These are phyloP conservation scores for Prolemur simus DNA, from an alignment of 2,113 vertebrate genomes.

Conservation along the genomic window DNA sequence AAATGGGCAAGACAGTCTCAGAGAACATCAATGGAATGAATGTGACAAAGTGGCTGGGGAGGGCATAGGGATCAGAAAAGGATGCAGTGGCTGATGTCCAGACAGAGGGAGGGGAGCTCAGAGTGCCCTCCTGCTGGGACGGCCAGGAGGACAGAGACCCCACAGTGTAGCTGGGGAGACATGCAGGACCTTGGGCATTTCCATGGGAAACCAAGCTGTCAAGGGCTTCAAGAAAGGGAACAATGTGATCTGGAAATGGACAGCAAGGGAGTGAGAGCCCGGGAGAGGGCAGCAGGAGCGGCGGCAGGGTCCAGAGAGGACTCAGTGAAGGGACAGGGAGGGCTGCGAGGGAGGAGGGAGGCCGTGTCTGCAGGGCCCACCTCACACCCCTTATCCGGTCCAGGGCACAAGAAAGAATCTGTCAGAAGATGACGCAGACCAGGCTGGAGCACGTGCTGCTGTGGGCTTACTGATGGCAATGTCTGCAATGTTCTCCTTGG, in stretches of 20 bases:
- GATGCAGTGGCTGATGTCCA: not conserved
- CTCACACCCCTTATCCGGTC: not conserved
- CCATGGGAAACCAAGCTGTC: not conserved
- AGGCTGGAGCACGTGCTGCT: not conserved
- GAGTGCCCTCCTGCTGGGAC: not conserved
- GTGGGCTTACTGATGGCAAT: not conserved
- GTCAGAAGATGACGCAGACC: not conserved
- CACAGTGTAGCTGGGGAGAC: too few species aligned
- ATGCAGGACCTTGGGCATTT: not conserved
- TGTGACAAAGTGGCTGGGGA: not conserved
- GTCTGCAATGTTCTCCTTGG: too few species aligned
- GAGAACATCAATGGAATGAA: not conserved
- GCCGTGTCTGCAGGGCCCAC: not conserved
- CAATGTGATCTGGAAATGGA: too few species aligned
- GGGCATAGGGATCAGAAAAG: not conserved
- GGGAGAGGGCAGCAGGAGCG: not conserved
- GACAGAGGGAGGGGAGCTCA: not conserved
- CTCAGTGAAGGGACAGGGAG: not conserved
- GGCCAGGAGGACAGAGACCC: not conserved
- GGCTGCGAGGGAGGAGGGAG: not conserved
- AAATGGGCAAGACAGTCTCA: not conserved
- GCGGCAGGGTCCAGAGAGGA: not conserved
- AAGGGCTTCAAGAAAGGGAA: not conserved
- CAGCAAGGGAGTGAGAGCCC: too few species aligned
- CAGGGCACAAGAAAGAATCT: not conserved